A percentile compares a stretch with the other conserved stretches of the same genome.
phyloP scores from a whole-genome alignment of 2,797 vertebrate genomes.

The Spea hammondii region DNA sequence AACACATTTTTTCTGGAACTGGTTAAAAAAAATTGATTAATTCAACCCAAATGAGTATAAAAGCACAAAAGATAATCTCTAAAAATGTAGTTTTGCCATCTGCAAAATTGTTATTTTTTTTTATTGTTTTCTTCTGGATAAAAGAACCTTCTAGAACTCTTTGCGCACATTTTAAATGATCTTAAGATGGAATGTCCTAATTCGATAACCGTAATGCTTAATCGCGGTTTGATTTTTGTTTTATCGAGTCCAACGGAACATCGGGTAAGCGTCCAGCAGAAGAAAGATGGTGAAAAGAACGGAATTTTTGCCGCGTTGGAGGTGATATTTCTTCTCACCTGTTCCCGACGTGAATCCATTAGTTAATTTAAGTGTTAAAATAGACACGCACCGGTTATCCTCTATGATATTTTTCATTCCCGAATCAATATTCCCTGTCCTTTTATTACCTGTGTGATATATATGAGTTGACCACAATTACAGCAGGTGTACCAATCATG shows the following conservation, averaged over 20 bases:
- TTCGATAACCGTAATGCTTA: background rate
- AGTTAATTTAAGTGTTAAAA: constrained; percentile 13
- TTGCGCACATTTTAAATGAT: no score
- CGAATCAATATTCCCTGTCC: constrained; percentile 30
- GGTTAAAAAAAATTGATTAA: no score
- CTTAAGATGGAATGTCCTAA: background rate
- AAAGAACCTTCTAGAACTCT: no score
- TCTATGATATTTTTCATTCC: constrained; percentile 31
- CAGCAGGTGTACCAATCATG: constrained; percentile 18
- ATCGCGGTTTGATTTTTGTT: constrained; percentile 14
- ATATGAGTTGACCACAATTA: constrained; percentile 23
- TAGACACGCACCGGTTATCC: constrained; percentile 24
- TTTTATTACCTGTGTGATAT: constrained; percentile 27
- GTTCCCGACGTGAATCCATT: constrained; percentile 14
- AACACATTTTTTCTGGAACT: no score
- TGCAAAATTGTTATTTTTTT: no score
- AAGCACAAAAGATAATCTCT: no score
- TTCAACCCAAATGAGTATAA: no score
- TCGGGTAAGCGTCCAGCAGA: background rate
- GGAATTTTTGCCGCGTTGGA: constrained; percentile 7
- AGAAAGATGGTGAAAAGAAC: constrained; percentile 27
- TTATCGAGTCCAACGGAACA: constrained; percentile 22
- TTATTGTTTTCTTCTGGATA: no score
- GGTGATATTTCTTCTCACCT: constrained; percentile 11
- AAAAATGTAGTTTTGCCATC: no score